phyloP scores from a whole-genome alignment of 2,797 vertebrate species.

The Sorex maritimensis region DNA sequence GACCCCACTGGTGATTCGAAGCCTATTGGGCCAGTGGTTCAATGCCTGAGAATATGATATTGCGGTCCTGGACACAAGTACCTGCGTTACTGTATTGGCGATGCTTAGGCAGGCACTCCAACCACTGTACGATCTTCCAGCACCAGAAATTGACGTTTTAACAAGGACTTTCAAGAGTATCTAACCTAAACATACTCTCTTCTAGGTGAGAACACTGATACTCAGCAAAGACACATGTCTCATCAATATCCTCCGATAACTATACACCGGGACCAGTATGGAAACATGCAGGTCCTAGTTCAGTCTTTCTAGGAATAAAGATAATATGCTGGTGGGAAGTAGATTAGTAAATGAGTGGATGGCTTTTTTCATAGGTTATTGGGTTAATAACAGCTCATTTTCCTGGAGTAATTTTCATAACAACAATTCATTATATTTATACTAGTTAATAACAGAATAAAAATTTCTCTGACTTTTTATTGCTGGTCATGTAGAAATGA shows the following conservation, averaged over 20 bases:
- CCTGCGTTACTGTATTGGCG: too few relatives aligned
- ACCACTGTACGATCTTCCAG: too few relatives aligned
- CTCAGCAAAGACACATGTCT: neutral
- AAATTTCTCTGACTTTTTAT: too few relatives aligned
- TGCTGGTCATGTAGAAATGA: too few relatives aligned
- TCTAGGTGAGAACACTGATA: constrained; percentile 1
- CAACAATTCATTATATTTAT: too few relatives aligned
- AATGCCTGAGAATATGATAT: too few relatives aligned
- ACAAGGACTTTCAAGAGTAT: neutral
- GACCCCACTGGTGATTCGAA: too few relatives aligned
- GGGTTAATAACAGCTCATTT: neutral
- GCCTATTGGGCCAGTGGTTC: too few relatives aligned
- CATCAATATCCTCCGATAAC: neutral
- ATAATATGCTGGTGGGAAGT: neutral
- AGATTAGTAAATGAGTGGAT: neutral
- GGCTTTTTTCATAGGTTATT: too few relatives aligned
- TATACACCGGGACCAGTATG: neutral
- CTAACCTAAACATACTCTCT: neutral
- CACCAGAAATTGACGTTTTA: neutral
- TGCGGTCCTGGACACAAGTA: too few relatives aligned
- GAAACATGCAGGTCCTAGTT: constrained; percentile 13
- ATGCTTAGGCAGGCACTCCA: too few relatives aligned
- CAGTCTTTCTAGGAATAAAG: neutral
- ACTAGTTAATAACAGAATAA: too few relatives aligned
- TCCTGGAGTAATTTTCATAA: neutral